Evolutionary conservation across 2,888 invertebrate genomes (phyloP), one percentile per base, ranked within the genome.

Genomic region (Emmelina monodactyla): DNA sequence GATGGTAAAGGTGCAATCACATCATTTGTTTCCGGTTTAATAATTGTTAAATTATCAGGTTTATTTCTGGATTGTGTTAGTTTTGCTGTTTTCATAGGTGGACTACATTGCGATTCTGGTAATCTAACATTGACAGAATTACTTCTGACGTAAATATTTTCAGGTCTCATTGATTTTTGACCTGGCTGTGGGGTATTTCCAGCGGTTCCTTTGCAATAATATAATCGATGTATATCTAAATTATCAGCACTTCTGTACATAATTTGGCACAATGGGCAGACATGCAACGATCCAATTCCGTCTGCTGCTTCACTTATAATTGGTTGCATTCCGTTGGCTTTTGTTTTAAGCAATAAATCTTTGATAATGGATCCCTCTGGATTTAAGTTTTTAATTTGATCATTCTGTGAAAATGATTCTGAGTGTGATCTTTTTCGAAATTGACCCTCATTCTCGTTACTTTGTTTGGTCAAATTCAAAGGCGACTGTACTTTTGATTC

Each of bases 181-280:
- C 73, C 69, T 51, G 72, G 76, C 52, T 46, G 80, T 32, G 48
- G 30, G 22, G 52, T 40, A 47, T 51, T 69, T 11, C 44, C 70
- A 46, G 76, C 62, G 36, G 62, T 60, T 14, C 88, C 89, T 66
- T 91, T 90, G 57, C 93, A 92, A 60, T 90, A 91, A 55, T 88
- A 88, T 55, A 86, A 81, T 53, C 88, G 86, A 62, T 94, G 94
- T 38, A 89, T 82, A 58, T 91, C 89, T 46, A 93, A 73, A 55
- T 91, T 91, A 44, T 92, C 92, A 25, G 88, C 86, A 49, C 88
- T 91, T 55, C 88, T 84, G 55, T 90, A 94, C 16, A 88, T 84
- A 55, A 88, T 88, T 54, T 88, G 87, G 60, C 94, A 94, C 34
- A 88, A 75, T 0, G 86, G 86, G 55, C 94, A 94, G 25, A 87